Evolutionary conservation across 1,140 invertebrate genomes (phyloP).

Genomic region (Halictus rubicundus): DNA sequence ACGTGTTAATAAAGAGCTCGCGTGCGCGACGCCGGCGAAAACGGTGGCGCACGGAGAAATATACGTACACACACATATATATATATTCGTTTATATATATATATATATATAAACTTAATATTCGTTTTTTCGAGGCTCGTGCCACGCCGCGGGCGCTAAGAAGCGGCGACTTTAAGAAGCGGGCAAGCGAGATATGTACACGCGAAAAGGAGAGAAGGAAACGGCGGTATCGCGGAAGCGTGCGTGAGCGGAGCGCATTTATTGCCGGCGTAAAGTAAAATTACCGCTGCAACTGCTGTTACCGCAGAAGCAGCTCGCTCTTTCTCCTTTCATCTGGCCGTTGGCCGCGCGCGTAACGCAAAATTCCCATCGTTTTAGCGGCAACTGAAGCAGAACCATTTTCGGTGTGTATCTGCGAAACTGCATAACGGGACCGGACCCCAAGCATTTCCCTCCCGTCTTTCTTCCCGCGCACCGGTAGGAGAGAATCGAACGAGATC

Average conservation of each 20-base stretch:
- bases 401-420: slow-evolving; percentile 67
- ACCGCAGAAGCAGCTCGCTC: slow-evolving; percentile 59
- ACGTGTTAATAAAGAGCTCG: slow-evolving; percentile 47
- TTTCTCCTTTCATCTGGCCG: slow-evolving; percentile 43
- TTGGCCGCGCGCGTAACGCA: slow-evolving; percentile 51
- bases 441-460: slow-evolving; percentile 12
- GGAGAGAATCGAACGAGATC: neutral
- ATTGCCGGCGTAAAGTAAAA: slow-evolving; percentile 74
- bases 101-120: neutral
- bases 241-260: slow-evolving; percentile 74
- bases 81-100: no score
- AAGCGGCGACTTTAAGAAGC: neutral
- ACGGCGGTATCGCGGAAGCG: slow-evolving; percentile 67
- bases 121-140: slow-evolving; percentile 39
- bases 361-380: slow-evolving; percentile 76
- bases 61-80: no score
- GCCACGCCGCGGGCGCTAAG: slow-evolving; percentile 19
- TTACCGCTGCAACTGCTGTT: slow-evolving; percentile 71
- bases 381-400: slow-evolving; percentile 71
- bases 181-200: neutral
- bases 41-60: slow-evolving; percentile 6
- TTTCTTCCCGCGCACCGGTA: neutral
- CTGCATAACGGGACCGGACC: slow-evolving; percentile 47
- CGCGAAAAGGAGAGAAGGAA: slow-evolving; percentile 1
- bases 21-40: slow-evolving; percentile 8